A percentile compares a stretch with the other conserved stretches of the same genome.
Evolutionary conservation across 1,140 invertebrate species (phyloP).

Genomic region (Psix sp.): DNA sequence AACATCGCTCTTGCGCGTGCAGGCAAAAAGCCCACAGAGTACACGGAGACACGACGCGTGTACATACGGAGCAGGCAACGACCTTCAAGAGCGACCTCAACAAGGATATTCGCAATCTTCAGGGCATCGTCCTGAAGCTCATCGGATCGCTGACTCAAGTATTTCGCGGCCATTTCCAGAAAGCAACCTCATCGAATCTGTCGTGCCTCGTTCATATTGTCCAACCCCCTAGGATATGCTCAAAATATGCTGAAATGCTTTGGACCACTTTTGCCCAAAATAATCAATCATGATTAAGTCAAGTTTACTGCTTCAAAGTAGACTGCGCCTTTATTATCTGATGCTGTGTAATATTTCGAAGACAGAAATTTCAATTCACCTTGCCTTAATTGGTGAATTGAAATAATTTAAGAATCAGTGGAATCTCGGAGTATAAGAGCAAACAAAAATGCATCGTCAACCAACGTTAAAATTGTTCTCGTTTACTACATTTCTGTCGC

Average conservation of each 20-base stretch:
- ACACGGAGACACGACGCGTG: conserved; percentile 36
- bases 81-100: conserved; percentile 61
- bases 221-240: not conserved
- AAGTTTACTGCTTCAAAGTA: no score
- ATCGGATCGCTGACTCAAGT: conserved; percentile 48
- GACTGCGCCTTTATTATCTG: no score
- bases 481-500: conserved; percentile 44
- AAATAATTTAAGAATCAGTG: not conserved
- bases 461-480: conserved; percentile 45
- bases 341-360: no score
- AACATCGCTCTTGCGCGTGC: conserved; percentile 17
- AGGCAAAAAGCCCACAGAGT: conserved; percentile 12
- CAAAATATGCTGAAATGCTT: conserved; percentile 7
- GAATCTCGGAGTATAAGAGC: conserved; percentile 8
- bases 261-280: conserved; percentile 7
- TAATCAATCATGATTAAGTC: no score
- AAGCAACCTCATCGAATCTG: conserved; percentile 30
- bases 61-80: conserved; percentile 58
- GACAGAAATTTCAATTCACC: no score
- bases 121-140: conserved; percentile 56
- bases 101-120: conserved; percentile 60
- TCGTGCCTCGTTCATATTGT: conserved; percentile 29
- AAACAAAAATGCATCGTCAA: conserved; percentile 36
- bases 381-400: no score
- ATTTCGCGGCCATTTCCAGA: conserved; percentile 48